Conservation (phyloP, 2,888 invertebrate species). For the Dione vanillae region DNA sequence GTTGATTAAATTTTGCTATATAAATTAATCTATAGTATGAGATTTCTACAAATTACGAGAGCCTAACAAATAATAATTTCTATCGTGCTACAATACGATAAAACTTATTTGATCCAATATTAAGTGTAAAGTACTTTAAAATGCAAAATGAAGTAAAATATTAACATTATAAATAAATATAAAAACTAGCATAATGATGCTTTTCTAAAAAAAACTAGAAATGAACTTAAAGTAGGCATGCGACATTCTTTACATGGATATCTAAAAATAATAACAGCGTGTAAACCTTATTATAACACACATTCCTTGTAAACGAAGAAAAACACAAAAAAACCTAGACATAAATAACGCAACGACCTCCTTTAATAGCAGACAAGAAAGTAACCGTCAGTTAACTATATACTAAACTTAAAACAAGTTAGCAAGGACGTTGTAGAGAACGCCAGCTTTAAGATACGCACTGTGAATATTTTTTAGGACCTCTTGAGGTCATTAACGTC, state of each 20-base stretch:
- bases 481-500: constrained; percentile 25
- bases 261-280: not conserved
- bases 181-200: too few relatives aligned
- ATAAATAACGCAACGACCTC: constrained; percentile 35
- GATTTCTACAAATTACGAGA: too few relatives aligned
- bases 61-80: too few relatives aligned
- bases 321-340: constrained; percentile 3
- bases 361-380: constrained; percentile 36
- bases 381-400: constrained; percentile 30
- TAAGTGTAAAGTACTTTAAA: too few relatives aligned
- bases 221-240: not conserved
- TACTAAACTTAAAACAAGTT: constrained; percentile 31
- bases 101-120: too few relatives aligned
- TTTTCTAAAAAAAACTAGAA: not conserved
- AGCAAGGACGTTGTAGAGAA: constrained; percentile 40
- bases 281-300: not conserved
- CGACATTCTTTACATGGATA: not conserved
- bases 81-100: too few relatives aligned
- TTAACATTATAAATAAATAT: too few relatives aligned
- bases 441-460: constrained; percentile 33
- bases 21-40: too few relatives aligned
- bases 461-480: constrained; percentile 37
- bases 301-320: not conserved
- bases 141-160: too few relatives aligned
- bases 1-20: constrained; percentile 1